Percentiles rank a stretch among this genome's conserved stretches.
These are phyloP conservation scores for Botia almorhae DNA, from an alignment of 2,797 vertebrate genomes.

Conservation along the genomic window DNA sequence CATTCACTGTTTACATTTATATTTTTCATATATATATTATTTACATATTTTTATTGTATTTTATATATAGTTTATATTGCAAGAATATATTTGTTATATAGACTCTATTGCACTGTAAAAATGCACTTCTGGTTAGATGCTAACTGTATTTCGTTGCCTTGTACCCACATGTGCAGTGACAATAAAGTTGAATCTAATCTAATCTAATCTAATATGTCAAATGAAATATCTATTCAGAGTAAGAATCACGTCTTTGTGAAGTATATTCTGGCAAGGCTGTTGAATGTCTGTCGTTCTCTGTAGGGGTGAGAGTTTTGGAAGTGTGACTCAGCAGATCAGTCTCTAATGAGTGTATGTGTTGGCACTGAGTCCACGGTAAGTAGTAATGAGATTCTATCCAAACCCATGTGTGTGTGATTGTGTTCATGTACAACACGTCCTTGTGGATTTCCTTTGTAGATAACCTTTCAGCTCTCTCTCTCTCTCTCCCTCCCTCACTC, in stretches of 20 bases:
- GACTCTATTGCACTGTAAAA: too few relatives aligned
- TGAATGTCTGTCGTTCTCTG: not conserved
- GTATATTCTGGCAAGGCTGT: not conserved
- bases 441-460: not conserved
- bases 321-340: not conserved
- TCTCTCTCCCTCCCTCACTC: not conserved
- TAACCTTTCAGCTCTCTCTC: not conserved
- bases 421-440: not conserved
- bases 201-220: too few relatives aligned
- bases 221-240: not conserved
- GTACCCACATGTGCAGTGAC: too few relatives aligned
- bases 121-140: too few relatives aligned
- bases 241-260: not conserved
- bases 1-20: too few relatives aligned
- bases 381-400: conserved; percentile 7
- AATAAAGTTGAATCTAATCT: too few relatives aligned
- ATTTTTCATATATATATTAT: too few relatives aligned
- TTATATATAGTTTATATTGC: too few relatives aligned
- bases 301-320: conserved; percentile 15
- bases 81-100: too few relatives aligned
- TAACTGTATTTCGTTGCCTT: too few relatives aligned
- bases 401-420: conserved; percentile 20
- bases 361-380: not conserved
- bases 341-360: conserved; percentile 15
- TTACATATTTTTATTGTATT: too few relatives aligned